Percentiles rank a stretch among this genome's conserved stretches.
Evolutionary conservation across 2,888 invertebrate species (phyloP).

Genomic region (Dexiosoma caninum): DNA sequence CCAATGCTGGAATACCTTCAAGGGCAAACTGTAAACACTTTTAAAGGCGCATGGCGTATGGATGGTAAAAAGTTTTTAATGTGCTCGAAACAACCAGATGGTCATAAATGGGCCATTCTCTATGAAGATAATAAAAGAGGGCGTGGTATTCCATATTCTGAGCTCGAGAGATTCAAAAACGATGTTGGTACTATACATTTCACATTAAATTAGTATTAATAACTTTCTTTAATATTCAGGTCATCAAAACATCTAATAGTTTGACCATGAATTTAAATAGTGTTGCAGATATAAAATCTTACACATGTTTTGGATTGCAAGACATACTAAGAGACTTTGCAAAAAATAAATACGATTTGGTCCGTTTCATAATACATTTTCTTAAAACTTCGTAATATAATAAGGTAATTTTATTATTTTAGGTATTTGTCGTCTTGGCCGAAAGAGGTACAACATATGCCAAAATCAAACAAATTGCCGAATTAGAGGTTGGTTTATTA

Average conservation of each 20-base stretch:
- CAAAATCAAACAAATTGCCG: constrained; percentile 84
- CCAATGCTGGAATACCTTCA: constrained; percentile 84
- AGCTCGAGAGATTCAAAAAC: constrained; percentile 28
- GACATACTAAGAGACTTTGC: constrained; percentile 65
- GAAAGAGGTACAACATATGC: constrained; percentile 75
- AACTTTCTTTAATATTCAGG: constrained; percentile 52
- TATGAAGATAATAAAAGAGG: constrained; percentile 53
- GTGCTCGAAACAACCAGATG: constrained; percentile 31
- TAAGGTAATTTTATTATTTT: background rate
- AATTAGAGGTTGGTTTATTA: constrained; percentile 83
- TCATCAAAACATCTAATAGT: constrained; percentile 50
- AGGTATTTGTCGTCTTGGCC: constrained; percentile 81
- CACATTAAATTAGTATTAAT: background rate
- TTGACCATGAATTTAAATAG: constrained; percentile 67
- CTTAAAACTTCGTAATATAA: background rate
- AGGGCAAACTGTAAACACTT: constrained; percentile 49
- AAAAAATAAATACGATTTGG: constrained; percentile 77
- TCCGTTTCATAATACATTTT: constrained; percentile 70
- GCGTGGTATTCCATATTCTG: constrained; percentile 44
- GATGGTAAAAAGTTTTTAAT: constrained; percentile 63
- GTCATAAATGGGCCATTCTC: constrained; percentile 72
- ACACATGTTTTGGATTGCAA: constrained; percentile 21
- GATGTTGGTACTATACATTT: constrained; percentile 15
- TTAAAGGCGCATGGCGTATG: constrained; percentile 71
- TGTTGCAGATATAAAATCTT: constrained; percentile 55